Percentiles rank a stretch among this genome's conserved stretches.
Conservation (phyloP, 2,797 vertebrate species). For the Manis crassicaudata region DNA sequence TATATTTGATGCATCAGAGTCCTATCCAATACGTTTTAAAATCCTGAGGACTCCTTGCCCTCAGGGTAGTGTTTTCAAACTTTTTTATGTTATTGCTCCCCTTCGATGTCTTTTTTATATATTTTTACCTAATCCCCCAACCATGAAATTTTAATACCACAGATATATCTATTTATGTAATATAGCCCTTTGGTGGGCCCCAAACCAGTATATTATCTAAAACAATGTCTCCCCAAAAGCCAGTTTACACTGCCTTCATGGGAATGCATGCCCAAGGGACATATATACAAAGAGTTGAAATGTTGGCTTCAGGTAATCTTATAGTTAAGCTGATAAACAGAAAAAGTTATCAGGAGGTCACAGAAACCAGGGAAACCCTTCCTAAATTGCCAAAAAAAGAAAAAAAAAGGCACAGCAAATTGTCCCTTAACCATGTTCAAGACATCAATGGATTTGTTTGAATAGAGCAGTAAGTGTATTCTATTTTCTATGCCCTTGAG, state of each 20-base stretch:
- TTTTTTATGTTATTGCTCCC: neutral
- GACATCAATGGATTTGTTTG: constrained; percentile 6
- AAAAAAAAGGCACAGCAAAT: neutral
- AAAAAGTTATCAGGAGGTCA: neutral
- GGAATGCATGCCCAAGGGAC: neutral
- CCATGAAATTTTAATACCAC: neutral
- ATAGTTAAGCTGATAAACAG: neutral
- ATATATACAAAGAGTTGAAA: neutral
- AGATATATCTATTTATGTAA: neutral
- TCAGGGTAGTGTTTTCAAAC: neutral
- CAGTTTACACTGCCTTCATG: neutral
- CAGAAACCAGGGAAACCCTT: constrained; percentile 23
- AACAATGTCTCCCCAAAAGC: neutral
- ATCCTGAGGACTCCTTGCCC: neutral
- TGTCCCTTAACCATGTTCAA: neutral
- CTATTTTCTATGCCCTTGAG: constrained; percentile 24
- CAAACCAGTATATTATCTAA: neutral
- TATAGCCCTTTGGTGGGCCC: neutral
- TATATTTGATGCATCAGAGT: neutral
- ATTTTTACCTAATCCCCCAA: neutral
- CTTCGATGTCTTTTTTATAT: neutral
- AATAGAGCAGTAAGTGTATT: neutral
- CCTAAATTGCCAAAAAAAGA: neutral
- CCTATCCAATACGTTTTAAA: neutral
- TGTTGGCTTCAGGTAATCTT: neutral